Percentiles rank a stretch among this genome's conserved stretches.
These are phyloP conservation scores for Battus philenor DNA, from an alignment of 1,140 invertebrate species.

Conservation along the genomic window DNA sequence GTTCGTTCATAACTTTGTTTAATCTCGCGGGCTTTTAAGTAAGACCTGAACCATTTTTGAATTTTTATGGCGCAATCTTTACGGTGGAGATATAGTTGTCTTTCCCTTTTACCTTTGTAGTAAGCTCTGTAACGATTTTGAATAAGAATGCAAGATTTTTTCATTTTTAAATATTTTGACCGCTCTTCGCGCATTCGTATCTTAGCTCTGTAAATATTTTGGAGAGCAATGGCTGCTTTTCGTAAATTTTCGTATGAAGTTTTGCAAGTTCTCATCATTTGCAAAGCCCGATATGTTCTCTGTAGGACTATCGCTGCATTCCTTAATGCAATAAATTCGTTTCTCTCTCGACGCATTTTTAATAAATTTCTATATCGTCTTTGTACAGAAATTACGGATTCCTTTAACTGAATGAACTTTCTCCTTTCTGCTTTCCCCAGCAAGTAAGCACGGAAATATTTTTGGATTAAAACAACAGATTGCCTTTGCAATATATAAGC, in stretches of 20 bases:
- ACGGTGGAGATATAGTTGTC: constrained; percentile 35
- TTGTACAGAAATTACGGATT: constrained; percentile 38
- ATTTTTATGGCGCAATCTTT: constrained; percentile 50
- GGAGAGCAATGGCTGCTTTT: constrained; percentile 40
- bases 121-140: constrained; percentile 53
- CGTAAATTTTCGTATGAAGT: constrained; percentile 35
- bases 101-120: constrained; percentile 36
- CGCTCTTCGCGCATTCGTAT: constrained; percentile 41
- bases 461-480: constrained; percentile 40
- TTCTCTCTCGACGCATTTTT: constrained; percentile 31
- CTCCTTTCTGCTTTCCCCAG: constrained; percentile 29
- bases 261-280: constrained; percentile 32
- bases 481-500: constrained; percentile 52
- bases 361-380: constrained; percentile 36
- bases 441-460: constrained; percentile 35
- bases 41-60: constrained; percentile 65
- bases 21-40: constrained; percentile 34
- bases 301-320: constrained; percentile 42
- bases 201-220: constrained; percentile 50
- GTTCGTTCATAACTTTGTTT: constrained; percentile 23
- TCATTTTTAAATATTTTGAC: constrained; percentile 33
- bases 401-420: constrained; percentile 30
- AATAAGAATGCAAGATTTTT: constrained; percentile 28
- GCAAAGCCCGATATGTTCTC: constrained; percentile 45
- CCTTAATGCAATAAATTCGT: constrained; percentile 34